Conservation (phyloP, 1,140 invertebrate species). For the Zaprionus gabonicus region DNA sequence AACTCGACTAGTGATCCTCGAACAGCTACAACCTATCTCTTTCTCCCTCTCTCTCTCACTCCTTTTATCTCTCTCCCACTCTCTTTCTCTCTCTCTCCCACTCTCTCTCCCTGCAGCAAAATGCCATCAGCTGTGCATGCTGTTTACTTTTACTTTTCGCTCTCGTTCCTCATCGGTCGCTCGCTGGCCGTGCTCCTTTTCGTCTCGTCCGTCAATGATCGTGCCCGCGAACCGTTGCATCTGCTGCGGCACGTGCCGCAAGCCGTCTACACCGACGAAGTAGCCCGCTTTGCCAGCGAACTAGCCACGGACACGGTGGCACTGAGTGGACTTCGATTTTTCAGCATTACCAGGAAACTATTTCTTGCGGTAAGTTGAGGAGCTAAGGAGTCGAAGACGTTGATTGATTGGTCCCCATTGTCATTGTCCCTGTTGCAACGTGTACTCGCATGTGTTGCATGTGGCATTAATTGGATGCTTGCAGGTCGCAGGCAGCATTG, state of each 20-base stretch:
- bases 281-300: conserved; percentile 86
- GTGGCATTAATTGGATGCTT: conserved; percentile 19
- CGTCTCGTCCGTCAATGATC: conserved; percentile 87
- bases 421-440: not conserved
- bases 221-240: conserved; percentile 86
- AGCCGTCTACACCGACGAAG: conserved; percentile 86
- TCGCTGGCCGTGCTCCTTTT: conserved; percentile 86
- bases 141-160: conserved; percentile 88
- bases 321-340: conserved; percentile 87
- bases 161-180: conserved; percentile 87
- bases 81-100: not conserved
- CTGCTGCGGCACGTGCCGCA: conserved; percentile 86
- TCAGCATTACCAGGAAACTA: conserved; percentile 87
- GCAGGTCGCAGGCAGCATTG: conserved; percentile 87
- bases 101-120: conserved; percentile 41
- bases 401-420: conserved; percentile 22
- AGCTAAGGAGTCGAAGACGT: not conserved
- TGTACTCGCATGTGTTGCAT: not conserved
- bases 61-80: not conserved
- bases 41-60: not conserved
- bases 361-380: conserved; percentile 84
- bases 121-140: conserved; percentile 75
- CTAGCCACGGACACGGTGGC: conserved; percentile 86
- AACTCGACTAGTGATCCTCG: too few relatives aligned
- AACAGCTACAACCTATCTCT: too few relatives aligned